phyloP scores from a whole-genome alignment of 2,888 invertebrate species.

The Mechanitis messenoides region DNA sequence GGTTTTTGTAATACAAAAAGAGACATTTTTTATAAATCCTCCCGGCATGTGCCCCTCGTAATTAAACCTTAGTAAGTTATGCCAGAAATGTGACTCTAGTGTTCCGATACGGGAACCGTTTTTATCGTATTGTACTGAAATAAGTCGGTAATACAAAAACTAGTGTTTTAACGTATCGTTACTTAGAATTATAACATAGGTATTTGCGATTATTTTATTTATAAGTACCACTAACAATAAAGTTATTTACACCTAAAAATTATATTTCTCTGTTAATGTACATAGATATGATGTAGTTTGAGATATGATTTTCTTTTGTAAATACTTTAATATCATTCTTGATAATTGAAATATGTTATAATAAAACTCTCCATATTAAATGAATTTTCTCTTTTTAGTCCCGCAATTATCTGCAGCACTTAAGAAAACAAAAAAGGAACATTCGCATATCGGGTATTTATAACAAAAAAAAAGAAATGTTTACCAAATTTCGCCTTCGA shows the following conservation, averaged over 20 bases:
- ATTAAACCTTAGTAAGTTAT: constrained; percentile 58
- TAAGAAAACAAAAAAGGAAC: constrained; percentile 24
- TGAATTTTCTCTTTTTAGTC: background rate
- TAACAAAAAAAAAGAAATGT: constrained; percentile 31
- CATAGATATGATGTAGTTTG: no score
- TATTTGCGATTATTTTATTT: no score
- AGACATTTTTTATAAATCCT: constrained; percentile 62
- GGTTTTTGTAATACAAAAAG: constrained; percentile 70
- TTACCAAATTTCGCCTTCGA: constrained; percentile 29
- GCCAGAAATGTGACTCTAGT: constrained; percentile 65
- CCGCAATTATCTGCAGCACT: constrained; percentile 13
- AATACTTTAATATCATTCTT: no score
- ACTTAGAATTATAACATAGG: no score
- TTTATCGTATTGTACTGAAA: constrained; percentile 18
- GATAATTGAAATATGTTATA: background rate
- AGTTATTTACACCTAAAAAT: no score
- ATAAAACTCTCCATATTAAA: background rate
- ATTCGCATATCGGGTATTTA: constrained; percentile 26
- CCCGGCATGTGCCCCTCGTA: constrained; percentile 67
- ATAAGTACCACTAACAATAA: no score
- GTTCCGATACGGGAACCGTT: constrained; percentile 52
- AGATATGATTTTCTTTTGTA: no score
- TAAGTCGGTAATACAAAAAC: no score
- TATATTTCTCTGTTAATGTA: no score
- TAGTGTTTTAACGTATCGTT: no score